Evolutionary conservation across 2,797 vertebrate species (phyloP).

Genomic region (Hipposideros larvatus): DNA sequence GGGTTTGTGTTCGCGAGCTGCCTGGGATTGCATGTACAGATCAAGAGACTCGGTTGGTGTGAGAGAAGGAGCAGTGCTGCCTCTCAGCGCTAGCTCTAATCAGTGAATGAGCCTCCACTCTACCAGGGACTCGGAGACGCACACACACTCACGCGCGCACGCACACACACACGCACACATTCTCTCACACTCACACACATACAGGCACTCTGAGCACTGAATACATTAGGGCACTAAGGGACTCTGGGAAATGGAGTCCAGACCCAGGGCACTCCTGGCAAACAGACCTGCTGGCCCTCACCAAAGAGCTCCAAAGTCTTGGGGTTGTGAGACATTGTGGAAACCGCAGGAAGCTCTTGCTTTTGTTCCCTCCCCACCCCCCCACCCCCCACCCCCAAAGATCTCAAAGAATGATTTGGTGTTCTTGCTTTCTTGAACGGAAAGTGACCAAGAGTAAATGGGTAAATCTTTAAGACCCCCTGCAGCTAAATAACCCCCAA

Average conservation of each 20-base stretch:
- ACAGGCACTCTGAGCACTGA: constrained; percentile 88
- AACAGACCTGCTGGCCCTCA: constrained; percentile 77
- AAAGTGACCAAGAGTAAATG: constrained; percentile 49
- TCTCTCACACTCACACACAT: constrained; percentile 85
- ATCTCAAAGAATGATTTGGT: neutral
- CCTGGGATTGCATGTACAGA: constrained; percentile 91
- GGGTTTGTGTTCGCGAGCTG: constrained; percentile 86
- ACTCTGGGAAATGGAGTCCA: constrained; percentile 96
- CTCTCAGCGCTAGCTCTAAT: constrained; percentile 95
- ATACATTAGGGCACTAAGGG: constrained; percentile 94
- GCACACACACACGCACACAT: constrained; percentile 80
- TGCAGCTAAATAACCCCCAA: constrained; percentile 7
- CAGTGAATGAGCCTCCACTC: constrained; percentile 92
- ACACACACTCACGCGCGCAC: constrained; percentile 79
- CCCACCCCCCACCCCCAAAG: neutral
- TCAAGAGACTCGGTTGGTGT: constrained; percentile 87
- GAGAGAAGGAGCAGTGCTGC: constrained; percentile 95
- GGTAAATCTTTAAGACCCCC: constrained; percentile 49
- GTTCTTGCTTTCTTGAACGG: constrained; percentile 32
- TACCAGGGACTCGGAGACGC: constrained; percentile 87
- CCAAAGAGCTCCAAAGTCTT: constrained; percentile 39
- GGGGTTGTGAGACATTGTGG: neutral
- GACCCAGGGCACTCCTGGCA: constrained; percentile 84
- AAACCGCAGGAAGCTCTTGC: neutral
- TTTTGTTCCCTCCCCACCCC: constrained; percentile 38